phyloP scores from a whole-genome alignment of 2,113 vertebrate genomes.

The Bothrops jararaca region DNA sequence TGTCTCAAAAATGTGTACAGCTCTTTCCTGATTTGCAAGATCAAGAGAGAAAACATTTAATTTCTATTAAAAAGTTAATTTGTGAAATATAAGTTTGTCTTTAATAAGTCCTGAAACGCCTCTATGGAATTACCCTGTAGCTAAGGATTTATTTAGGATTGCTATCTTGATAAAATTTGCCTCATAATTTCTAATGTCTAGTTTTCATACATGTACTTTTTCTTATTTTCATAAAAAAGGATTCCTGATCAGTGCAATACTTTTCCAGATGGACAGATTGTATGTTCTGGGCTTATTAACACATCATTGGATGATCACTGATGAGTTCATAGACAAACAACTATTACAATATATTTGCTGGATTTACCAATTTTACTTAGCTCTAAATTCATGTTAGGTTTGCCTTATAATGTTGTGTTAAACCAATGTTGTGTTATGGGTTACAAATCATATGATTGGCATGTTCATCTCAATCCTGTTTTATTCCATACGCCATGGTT shows the following conservation, averaged over 20 bases:
- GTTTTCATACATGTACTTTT: background rate
- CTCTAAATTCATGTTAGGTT: background rate
- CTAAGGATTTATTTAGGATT: background rate
- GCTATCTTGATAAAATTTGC: constrained; percentile 3
- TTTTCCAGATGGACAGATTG: background rate
- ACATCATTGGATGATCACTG: background rate
- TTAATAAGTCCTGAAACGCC: background rate
- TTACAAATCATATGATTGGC: too few species aligned
- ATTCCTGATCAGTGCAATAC: background rate
- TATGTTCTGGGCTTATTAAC: background rate
- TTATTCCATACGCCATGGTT: background rate
- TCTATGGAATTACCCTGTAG: background rate
- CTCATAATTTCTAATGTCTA: constrained; percentile 27
- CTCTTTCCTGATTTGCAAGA: constrained; percentile 51
- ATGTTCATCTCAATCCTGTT: too few species aligned
- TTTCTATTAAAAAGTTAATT: constrained; percentile 65
- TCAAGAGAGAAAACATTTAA: constrained; percentile 44
- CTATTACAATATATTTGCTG: background rate
- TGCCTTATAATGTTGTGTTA: too few species aligned
- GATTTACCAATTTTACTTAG: background rate
- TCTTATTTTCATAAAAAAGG: background rate
- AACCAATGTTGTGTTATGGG: too few species aligned
- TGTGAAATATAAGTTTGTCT: constrained; percentile 30
- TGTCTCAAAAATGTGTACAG: constrained; percentile 37
- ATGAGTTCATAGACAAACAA: background rate